phyloP scores from a whole-genome alignment of 2,888 invertebrate genomes.

The Druceiella hillmani region DNA sequence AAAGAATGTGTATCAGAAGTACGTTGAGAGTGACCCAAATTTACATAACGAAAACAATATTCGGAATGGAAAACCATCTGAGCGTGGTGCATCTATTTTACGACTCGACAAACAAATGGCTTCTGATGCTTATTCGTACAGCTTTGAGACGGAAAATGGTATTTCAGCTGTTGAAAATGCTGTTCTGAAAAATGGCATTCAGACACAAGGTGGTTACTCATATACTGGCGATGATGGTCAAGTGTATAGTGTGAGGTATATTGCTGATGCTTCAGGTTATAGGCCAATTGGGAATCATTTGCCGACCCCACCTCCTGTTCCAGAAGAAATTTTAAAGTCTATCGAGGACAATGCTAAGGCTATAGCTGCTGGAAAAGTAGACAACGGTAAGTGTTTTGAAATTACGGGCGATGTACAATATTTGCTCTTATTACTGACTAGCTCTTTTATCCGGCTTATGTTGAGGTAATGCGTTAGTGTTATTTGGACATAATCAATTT shows the following conservation, averaged over 20 bases:
- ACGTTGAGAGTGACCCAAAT: no score
- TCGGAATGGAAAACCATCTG: no score
- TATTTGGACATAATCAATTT: no score
- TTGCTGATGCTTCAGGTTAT: constrained; percentile 46
- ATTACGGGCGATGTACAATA: no score
- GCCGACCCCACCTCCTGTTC: constrained; percentile 48
- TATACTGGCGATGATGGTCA: constrained; percentile 46
- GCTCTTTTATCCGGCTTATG: no score
- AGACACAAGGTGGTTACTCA: constrained; percentile 40
- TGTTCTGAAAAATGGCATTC: constrained; percentile 41
- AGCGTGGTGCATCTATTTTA: no score
- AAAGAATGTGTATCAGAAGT: no score
- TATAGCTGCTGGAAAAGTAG: constrained; percentile 45
- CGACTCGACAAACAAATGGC: no score
- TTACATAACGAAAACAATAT: no score
- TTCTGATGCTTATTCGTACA: constrained; percentile 38
- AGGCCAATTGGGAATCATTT: constrained; percentile 44
- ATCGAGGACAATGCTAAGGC: constrained; percentile 48
- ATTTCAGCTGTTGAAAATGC: constrained; percentile 42
- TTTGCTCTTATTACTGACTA: no score
- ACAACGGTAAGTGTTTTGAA: constrained; percentile 50
- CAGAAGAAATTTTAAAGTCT: constrained; percentile 44
- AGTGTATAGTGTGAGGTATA: constrained; percentile 41
- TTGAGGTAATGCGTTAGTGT: no score
- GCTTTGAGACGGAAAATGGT: constrained; percentile 44